Evolutionary conservation across 2,797 vertebrate species (phyloP).

Genomic region (Oophaga sylvatica): DNA sequence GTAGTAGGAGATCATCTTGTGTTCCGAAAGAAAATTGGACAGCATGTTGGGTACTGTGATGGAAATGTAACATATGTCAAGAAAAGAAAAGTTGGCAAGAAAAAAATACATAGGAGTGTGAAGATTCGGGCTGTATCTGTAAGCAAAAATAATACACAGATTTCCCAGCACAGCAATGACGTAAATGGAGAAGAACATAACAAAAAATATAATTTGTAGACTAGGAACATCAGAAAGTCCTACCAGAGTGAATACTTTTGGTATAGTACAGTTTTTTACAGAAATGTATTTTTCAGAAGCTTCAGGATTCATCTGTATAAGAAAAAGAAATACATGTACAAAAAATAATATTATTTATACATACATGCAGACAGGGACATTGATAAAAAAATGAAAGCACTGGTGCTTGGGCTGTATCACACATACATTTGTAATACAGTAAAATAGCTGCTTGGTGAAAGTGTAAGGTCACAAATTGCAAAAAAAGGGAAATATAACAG

Average conservation of each 20-base stretch:
- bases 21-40: slow-evolving; percentile 7
- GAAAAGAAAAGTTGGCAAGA: slow-evolving; percentile 66
- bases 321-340: neutral
- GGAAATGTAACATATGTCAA: slow-evolving; percentile 66
- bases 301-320: neutral
- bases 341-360: no score
- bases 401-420: no score
- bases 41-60: slow-evolving; percentile 50
- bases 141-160: slow-evolving; percentile 55
- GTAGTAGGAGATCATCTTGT: slow-evolving; percentile 29
- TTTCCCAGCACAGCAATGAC: slow-evolving; percentile 64
- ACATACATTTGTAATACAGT: no score
- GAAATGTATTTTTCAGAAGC: neutral
- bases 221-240: slow-evolving; percentile 58
- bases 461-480: no score
- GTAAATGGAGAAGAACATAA: slow-evolving; percentile 63
- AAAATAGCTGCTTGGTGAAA: no score
- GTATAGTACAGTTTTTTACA: slow-evolving; percentile 58
- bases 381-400: no score
- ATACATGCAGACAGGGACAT: no score
- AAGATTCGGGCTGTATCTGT: neutral
- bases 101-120: slow-evolving; percentile 60
- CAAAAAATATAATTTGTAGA: slow-evolving; percentile 59
- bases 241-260: slow-evolving; percentile 63
- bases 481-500: no score